Evolutionary conservation across 2,113 vertebrate species (phyloP), one percentile per base, ranked within the genome.

Genomic region (Shinisaurus crocodilurus): DNA sequence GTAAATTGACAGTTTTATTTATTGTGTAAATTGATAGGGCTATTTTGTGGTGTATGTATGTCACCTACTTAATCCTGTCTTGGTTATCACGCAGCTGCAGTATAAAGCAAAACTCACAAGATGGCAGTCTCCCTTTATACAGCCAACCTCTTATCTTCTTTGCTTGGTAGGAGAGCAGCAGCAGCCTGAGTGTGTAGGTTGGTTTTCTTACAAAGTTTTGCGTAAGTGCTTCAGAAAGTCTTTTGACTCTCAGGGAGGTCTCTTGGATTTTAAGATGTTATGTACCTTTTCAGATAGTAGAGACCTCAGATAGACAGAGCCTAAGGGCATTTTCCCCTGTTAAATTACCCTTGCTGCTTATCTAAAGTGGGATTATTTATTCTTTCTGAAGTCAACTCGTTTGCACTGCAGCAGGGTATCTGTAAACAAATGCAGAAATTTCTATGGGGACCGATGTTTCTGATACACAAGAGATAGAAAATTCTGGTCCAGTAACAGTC

Each of bases 401-500:
- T 79, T 79, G 63, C 45, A 67, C 6, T 70, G 57, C 89, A 81
- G 83, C 37, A 72, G 65, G 48, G n/a, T 82, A 29, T 20, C 34
- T 40, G 45, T 77, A 86, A 80, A 86, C 40, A 89, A 88, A 74
- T 45, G 48, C 80, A 60, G 63, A 86, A 54, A 18, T n/a, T 72
- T 29, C 65, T 12, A 0, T 70, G 65, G 34, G 16, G 43, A 45
- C 74, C 10, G 45, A 70, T 69, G 20, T 23, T 40, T 88, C 45
- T 29, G n/a, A 82, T 40, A 9, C 43, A 80, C 25, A 4, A 88
- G 32, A 25, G 57, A 67, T 0, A 8, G 37, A 76, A 76, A 54
- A 76, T 20, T 29, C n/a, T 70, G 34, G 54, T 60, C 69, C 67
- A 74, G 37, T 74, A 65, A 45, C 40, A 45, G 25, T 23, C 9